These are phyloP conservation scores for Otis tarda DNA, from an alignment of 2,113 vertebrate species.

Conservation along the genomic window DNA sequence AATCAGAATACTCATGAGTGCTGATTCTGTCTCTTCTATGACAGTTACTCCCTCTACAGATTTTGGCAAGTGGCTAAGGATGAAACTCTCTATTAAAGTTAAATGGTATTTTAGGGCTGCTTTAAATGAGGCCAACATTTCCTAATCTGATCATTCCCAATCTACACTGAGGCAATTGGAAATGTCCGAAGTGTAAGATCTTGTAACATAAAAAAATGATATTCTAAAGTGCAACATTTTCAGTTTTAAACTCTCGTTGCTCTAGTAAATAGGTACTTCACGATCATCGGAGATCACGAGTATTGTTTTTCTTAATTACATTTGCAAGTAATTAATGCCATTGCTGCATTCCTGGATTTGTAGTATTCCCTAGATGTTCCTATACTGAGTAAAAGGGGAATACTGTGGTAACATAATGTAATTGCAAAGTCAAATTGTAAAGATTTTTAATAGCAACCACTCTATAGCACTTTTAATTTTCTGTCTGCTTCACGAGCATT, in stretches of 20 bases:
- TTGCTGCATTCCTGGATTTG: background rate
- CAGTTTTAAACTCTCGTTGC: background rate
- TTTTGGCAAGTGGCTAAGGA: background rate
- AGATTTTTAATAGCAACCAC: conserved; percentile 24
- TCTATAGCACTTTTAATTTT: conserved; percentile 22
- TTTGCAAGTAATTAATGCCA: conserved; percentile 48
- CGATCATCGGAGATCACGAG: background rate
- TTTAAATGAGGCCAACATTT: background rate
- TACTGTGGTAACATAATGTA: background rate
- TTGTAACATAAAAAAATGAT: background rate
- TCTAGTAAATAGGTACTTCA: background rate
- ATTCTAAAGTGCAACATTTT: background rate
- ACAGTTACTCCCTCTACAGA: background rate
- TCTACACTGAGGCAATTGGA: background rate
- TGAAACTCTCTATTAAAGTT: background rate
- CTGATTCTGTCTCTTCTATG: background rate
- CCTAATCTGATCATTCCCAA: background rate
- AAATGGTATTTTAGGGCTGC: background rate
- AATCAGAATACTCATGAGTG: background rate
- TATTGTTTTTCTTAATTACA: conserved; percentile 53
- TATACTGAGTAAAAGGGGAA: conserved; percentile 2
- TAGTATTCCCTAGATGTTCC: conserved; percentile 35
- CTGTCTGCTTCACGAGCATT: conserved; percentile 10
- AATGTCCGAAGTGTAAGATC: background rate
- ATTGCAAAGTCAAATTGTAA: conserved; percentile 37